Percentiles rank a stretch among this genome's conserved stretches.
These are phyloP conservation scores for Crotalus tigris DNA, from an alignment of 2,113 vertebrate genomes.

Conservation along the genomic window DNA sequence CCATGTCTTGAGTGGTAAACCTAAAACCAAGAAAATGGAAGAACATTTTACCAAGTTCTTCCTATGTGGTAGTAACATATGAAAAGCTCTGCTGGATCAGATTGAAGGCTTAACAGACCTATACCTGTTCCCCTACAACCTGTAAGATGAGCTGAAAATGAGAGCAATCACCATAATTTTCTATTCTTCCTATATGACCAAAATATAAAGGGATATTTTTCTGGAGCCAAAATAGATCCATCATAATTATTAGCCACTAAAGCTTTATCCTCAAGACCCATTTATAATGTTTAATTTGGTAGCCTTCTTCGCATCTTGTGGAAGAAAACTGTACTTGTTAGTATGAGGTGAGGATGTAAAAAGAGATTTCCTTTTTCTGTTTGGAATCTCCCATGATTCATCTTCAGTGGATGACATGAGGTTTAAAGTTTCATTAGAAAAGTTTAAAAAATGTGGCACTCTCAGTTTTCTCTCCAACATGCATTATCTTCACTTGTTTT, in stretches of 20 bases:
- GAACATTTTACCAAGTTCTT: background rate
- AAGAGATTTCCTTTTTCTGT: background rate
- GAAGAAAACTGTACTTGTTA: background rate
- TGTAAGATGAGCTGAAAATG: background rate
- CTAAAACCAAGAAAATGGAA: background rate
- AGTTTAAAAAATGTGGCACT: background rate
- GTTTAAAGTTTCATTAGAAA: background rate
- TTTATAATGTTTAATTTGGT: background rate
- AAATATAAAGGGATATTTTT: background rate
- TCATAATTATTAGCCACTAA: background rate
- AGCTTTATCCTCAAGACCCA: background rate
- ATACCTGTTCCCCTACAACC: background rate
- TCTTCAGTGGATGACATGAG: background rate
- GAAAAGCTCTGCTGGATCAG: background rate
- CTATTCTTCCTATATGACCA: background rate
- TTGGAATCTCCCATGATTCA: background rate
- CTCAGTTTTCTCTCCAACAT: background rate
- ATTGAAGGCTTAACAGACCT: background rate
- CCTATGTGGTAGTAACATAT: background rate
- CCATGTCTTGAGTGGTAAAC: background rate
- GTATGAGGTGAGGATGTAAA: background rate
- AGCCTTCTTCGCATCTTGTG: background rate
- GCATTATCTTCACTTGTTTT: background rate
- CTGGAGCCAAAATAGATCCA: background rate
- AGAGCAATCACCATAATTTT: background rate